Percentiles rank a stretch among this genome's conserved stretches.
Evolutionary conservation across 2,888 invertebrate genomes (phyloP).

Genomic region (Drosophila neonasuta): DNA sequence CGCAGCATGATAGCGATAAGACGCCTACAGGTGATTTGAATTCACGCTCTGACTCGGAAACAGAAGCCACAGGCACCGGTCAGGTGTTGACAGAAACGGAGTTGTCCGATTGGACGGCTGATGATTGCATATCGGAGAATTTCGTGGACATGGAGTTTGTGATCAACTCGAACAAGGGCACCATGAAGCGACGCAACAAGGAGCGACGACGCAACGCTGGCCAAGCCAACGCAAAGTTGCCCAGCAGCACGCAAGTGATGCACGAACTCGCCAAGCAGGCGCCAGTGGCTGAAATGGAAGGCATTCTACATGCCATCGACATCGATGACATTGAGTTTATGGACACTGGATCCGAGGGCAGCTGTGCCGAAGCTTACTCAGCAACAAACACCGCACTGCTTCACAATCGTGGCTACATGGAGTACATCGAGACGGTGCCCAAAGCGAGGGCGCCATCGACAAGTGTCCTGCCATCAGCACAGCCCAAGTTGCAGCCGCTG

Average conservation of each 20-base stretch:
- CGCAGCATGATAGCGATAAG: conserved; percentile 79
- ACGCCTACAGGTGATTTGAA: conserved; percentile 80
- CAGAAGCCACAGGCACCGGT: conserved; percentile 84
- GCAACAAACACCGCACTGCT: conserved; percentile 84
- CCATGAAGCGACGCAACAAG: conserved; percentile 81
- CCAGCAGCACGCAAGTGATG: conserved; percentile 68
- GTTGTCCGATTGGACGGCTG: conserved; percentile 94
- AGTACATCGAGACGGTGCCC: conserved; percentile 84
- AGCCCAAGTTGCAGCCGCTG: conserved; percentile 34
- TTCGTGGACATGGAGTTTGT: conserved; percentile 86
- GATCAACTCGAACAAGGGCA: conserved; percentile 83
- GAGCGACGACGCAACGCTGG: conserved; percentile 71
- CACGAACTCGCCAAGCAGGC: conserved; percentile 70
- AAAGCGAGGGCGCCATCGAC: conserved; percentile 20
- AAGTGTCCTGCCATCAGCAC: not conserved
- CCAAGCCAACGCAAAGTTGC: conserved; percentile 69
- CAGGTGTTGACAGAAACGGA: conserved; percentile 92
- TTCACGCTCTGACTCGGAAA: conserved; percentile 86
- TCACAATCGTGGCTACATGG: conserved; percentile 86
- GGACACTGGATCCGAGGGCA: conserved; percentile 93
- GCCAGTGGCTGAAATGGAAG: conserved; percentile 80
- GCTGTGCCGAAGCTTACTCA: conserved; percentile 86
- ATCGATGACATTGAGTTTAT: conserved; percentile 92
- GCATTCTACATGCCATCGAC: conserved; percentile 83
- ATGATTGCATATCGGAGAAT: conserved; percentile 90